Evolutionary conservation across 2,797 vertebrate genomes (phyloP).

Genomic region (Microchirus variegatus): DNA sequence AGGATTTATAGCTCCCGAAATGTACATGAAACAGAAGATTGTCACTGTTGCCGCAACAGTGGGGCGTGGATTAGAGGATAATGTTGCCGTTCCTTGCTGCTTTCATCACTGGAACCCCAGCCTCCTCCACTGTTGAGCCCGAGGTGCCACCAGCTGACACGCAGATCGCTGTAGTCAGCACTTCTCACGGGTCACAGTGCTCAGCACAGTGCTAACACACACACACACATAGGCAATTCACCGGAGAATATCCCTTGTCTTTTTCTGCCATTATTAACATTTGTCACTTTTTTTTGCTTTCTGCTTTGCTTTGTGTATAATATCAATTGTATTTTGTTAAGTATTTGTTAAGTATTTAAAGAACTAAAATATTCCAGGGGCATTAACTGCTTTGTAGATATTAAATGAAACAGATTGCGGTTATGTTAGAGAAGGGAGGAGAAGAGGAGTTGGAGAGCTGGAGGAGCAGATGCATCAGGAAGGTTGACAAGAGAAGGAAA

Average conservation of each 20-base stretch:
- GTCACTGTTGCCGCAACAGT: slow-evolving; percentile 23
- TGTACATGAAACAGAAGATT: slow-evolving; percentile 23
- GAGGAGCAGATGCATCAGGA: too few relatives aligned
- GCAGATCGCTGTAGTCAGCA: slow-evolving; percentile 64
- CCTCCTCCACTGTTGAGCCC: slow-evolving; percentile 34
- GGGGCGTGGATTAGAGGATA: slow-evolving; percentile 43
- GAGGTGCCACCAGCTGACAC: slow-evolving; percentile 40
- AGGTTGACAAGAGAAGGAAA: too few relatives aligned
- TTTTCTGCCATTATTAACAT: slow-evolving; percentile 61
- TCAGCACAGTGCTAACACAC: slow-evolving; percentile 37
- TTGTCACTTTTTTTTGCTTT: slow-evolving; percentile 36
- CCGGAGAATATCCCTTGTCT: slow-evolving; percentile 25
- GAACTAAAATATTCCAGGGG: slow-evolving; percentile 67
- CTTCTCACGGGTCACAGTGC: slow-evolving; percentile 62
- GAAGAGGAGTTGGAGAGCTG: too few relatives aligned
- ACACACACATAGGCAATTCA: slow-evolving; percentile 6
- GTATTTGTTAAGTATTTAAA: slow-evolving; percentile 69
- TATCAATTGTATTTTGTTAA: slow-evolving; percentile 44
- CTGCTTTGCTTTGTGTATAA: slow-evolving; percentile 43
- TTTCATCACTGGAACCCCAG: slow-evolving; percentile 55
- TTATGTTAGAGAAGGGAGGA: too few relatives aligned
- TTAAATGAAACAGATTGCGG: slow-evolving; percentile 44
- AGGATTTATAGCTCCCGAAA: slow-evolving; percentile 11
- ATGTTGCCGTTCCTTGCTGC: slow-evolving; percentile 52
- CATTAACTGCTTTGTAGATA: slow-evolving; percentile 72